A percentile compares a stretch with the other conserved stretches of the same genome.
These are phyloP conservation scores for Pomatostomus ruficeps DNA, from an alignment of 2,113 vertebrate species.

Conservation along the genomic window DNA sequence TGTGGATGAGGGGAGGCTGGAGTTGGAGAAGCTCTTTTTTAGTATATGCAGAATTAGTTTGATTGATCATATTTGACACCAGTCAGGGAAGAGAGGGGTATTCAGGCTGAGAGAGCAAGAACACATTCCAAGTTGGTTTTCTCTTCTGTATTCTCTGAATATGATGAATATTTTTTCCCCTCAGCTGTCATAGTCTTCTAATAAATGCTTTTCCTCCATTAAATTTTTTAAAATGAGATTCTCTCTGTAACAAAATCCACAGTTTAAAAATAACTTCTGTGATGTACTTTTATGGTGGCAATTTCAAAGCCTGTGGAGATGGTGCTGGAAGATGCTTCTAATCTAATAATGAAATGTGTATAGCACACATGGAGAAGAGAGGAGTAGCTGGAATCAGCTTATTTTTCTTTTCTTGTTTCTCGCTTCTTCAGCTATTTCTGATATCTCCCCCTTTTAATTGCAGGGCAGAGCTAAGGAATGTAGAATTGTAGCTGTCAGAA, in stretches of 20 bases:
- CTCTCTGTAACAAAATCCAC: neutral
- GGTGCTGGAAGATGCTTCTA: neutral
- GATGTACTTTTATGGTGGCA: conserved; percentile 45
- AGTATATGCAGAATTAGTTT: conserved; percentile 29
- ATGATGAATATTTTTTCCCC: conserved; percentile 6
- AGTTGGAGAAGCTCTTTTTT: neutral
- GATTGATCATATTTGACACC: conserved; percentile 42
- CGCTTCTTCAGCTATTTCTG: conserved; percentile 29
- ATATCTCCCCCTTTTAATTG: neutral
- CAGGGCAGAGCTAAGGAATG: neutral
- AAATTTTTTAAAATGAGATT: conserved; percentile 28
- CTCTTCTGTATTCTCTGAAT: neutral
- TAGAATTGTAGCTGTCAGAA: conserved; percentile 21
- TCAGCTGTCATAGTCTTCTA: conserved; percentile 26
- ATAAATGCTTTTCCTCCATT: conserved; percentile 29
- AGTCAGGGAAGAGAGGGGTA: conserved; percentile 2
- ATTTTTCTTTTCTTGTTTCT: conserved; percentile 17
- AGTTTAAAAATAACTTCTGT: conserved; percentile 42
- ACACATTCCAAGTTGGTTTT: conserved; percentile 26
- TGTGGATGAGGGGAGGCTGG: neutral
- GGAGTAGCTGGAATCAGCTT: neutral
- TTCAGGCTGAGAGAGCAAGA: conserved; percentile 24
- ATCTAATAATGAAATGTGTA: conserved; percentile 22
- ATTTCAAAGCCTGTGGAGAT: conserved; percentile 40
- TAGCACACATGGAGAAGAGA: neutral